Percentiles rank a stretch among this genome's conserved stretches.
phyloP scores from a whole-genome alignment of 1,140 invertebrate species.

The Adelges cooleyi region DNA sequence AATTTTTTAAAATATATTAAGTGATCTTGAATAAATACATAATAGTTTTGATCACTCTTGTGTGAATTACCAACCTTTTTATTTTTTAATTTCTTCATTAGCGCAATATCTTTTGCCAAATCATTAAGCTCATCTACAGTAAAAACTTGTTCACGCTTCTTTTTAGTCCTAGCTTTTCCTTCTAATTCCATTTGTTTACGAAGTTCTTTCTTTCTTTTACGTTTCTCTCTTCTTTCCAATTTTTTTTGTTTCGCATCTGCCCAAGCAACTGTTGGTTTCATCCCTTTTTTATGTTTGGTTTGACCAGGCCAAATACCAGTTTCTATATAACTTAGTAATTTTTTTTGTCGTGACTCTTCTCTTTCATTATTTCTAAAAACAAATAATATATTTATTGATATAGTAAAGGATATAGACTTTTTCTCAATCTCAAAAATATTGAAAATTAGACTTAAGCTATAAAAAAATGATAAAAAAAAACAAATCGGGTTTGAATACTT shows the following conservation, averaged over 20 bases:
- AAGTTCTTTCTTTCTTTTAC: slow-evolving; percentile 47
- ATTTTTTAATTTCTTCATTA: slow-evolving; percentile 81
- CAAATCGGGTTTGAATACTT: too few species aligned
- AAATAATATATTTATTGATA: neutral
- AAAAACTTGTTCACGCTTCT: slow-evolving; percentile 44
- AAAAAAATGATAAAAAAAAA: neutral
- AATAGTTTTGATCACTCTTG: neutral
- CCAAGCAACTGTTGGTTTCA: slow-evolving; percentile 60
- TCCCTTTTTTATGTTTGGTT: slow-evolving; percentile 43
- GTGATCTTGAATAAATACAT: neutral
- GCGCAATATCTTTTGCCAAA: slow-evolving; percentile 63
- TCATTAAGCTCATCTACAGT: slow-evolving; percentile 72
- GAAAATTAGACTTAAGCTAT: neutral
- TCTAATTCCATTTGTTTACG: slow-evolving; percentile 41
- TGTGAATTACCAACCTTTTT: slow-evolving; percentile 50
- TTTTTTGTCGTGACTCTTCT: slow-evolving; percentile 59
- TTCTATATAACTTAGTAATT: slow-evolving; percentile 56
- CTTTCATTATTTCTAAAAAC: slow-evolving; percentile 52
- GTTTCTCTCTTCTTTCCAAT: slow-evolving; percentile 50
- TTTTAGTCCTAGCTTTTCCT: slow-evolving; percentile 38
- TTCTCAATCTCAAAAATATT: slow-evolving; percentile 10
- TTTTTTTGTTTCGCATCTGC: slow-evolving; percentile 65
- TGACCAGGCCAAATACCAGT: slow-evolving; percentile 69
- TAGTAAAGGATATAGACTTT: too few species aligned
- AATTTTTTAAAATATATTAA: slow-evolving; percentile 30